phyloP scores from a whole-genome alignment of 1,140 invertebrate genomes.

The Euborellia annulipes region DNA sequence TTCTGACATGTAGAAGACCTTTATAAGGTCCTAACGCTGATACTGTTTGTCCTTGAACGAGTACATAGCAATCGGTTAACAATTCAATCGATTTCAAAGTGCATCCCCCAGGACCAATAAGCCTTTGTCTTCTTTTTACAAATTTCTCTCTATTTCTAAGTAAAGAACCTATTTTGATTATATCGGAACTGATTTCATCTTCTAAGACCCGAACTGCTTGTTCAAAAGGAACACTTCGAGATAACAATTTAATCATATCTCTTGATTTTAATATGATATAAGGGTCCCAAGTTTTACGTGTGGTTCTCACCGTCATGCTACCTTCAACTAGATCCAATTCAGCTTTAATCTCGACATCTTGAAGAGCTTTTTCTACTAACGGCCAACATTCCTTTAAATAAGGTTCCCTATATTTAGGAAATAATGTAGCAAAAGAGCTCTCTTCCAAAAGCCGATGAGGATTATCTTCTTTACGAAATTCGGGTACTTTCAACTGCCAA shows the following conservation, averaged over 20 bases:
- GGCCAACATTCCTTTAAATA: constrained; percentile 96
- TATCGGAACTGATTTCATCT: constrained; percentile 86
- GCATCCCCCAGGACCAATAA: constrained; percentile 94
- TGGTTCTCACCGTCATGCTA: constrained; percentile 87
- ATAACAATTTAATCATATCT: constrained; percentile 89
- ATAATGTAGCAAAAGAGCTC: constrained; percentile 64
- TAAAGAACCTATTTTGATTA: constrained; percentile 90
- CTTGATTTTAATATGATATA: constrained; percentile 93
- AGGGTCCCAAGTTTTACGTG: constrained; percentile 96
- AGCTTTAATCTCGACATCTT: constrained; percentile 63
- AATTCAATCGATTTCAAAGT: constrained; percentile 96
- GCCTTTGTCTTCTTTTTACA: constrained; percentile 81
- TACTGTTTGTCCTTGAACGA: constrained; percentile 97
- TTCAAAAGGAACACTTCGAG: constrained; percentile 92
- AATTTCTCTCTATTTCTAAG: constrained; percentile 90
- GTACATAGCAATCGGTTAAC: constrained; percentile 92
- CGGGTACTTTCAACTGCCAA: constrained; percentile 77
- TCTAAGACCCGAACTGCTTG: constrained; percentile 72
- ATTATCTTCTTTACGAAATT: constrained; percentile 83
- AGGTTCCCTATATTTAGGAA: constrained; percentile 89
- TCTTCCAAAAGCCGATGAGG: constrained; percentile 62
- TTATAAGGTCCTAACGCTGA: constrained; percentile 87
- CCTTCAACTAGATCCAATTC: constrained; percentile 93
- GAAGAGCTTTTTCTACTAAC: constrained; percentile 72
- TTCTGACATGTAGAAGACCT: constrained; percentile 71